phyloP scores from a whole-genome alignment of 2,888 invertebrate genomes.

The Dendrolimus pini region DNA sequence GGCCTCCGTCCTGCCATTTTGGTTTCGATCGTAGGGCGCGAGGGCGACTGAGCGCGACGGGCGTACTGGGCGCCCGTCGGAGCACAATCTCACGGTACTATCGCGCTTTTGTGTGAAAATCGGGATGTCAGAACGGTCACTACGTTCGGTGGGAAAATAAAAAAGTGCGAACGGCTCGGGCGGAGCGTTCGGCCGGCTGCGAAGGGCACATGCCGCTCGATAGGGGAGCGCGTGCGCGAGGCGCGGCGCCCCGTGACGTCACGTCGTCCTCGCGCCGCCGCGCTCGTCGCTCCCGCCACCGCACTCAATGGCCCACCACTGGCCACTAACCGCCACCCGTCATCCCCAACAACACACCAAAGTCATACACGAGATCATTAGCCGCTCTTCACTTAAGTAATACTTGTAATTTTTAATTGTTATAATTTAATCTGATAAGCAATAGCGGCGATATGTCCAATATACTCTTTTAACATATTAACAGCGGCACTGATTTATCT shows the following conservation, averaged over 20 bases:
- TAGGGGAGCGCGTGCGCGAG: constrained; percentile 67
- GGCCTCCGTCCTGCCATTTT: constrained; percentile 60
- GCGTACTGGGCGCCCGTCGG: constrained; percentile 6
- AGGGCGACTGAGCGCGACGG: constrained; percentile 17
- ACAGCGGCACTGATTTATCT: no score
- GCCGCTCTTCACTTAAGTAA: constrained; percentile 32
- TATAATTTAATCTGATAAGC: no score
- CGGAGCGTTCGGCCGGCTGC: constrained; percentile 64
- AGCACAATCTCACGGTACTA: constrained; percentile 13
- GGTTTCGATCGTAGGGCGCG: constrained; percentile 34
- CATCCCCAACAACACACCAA: constrained; percentile 13
- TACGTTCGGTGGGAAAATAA: constrained; percentile 62
- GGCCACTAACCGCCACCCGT: constrained; percentile 22
- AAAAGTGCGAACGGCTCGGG: constrained; percentile 60
- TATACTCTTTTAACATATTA: no score
- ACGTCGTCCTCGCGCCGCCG: constrained; percentile 49
- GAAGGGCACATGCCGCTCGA: constrained; percentile 72
- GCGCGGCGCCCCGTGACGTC: constrained; percentile 53
- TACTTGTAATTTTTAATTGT: no score
- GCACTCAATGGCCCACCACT: constrained; percentile 37
- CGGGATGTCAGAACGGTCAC: constrained; percentile 37
- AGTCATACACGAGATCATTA: constrained; percentile 29
- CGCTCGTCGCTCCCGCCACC: constrained; percentile 24
- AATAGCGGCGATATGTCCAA: no score
- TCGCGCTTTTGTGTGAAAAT: constrained; percentile 35